Evolutionary conservation across 2,113 vertebrate species (phyloP).

Genomic region (Dermatemys mawii): DNA sequence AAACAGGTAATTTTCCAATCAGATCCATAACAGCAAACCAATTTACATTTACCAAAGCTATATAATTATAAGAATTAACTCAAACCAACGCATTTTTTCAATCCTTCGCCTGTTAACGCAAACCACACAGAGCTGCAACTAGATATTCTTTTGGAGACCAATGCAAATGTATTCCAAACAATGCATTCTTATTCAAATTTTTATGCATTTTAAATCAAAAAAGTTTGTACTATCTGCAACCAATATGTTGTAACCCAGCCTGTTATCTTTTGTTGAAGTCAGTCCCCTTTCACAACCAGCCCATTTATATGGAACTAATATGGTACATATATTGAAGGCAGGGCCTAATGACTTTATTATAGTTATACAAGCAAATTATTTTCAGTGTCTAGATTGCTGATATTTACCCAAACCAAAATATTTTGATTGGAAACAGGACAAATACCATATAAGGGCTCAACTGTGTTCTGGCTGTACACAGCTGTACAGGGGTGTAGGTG

Average conservation of each 20-base stretch:
- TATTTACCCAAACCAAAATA: slow-evolving; percentile 53
- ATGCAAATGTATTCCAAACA: slow-evolving; percentile 80
- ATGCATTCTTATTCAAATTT: slow-evolving; percentile 82
- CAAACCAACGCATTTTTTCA: slow-evolving; percentile 71
- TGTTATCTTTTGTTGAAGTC: slow-evolving; percentile 58
- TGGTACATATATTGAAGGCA: not conserved
- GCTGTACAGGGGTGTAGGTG: not conserved
- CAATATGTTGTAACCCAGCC: slow-evolving; percentile 77
- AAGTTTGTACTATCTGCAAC: slow-evolving; percentile 82
- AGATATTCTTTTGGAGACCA: slow-evolving; percentile 76
- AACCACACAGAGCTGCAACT: slow-evolving; percentile 79
- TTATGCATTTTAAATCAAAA: slow-evolving; percentile 79
- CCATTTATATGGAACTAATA: slow-evolving; percentile 65
- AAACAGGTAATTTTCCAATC: slow-evolving; percentile 78
- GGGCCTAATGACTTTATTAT: slow-evolving; percentile 65
- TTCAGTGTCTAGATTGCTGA: slow-evolving; percentile 27
- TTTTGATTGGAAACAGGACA: slow-evolving; percentile 59
- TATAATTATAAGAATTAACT: slow-evolving; percentile 74
- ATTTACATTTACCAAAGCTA: slow-evolving; percentile 69
- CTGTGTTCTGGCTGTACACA: not conserved
- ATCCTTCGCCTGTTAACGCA: slow-evolving; percentile 76
- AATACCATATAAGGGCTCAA: not conserved
- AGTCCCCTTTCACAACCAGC: slow-evolving; percentile 45
- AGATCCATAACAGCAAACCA: slow-evolving; percentile 57
- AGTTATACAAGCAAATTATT: slow-evolving; percentile 52